A percentile compares a stretch with the other conserved stretches of the same genome.
Conservation (phyloP, 2,888 invertebrate species). For the Megaustenia siamemsis region DNA sequence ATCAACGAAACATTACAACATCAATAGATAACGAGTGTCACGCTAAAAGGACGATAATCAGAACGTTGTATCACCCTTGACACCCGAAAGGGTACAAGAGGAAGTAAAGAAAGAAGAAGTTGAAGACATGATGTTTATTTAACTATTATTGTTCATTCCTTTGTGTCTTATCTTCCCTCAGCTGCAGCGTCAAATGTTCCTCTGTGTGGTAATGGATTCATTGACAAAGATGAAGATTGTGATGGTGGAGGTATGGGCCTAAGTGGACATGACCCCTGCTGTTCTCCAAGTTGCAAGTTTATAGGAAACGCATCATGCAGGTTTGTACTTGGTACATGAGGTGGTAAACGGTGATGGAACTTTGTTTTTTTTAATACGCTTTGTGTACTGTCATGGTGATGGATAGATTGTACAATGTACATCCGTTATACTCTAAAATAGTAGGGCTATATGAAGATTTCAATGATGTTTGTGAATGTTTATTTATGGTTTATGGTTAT, state of each 20-base stretch:
- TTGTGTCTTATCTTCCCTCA: slow-evolving; percentile 45
- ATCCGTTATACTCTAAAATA: too few species aligned
- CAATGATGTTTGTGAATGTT: too few species aligned
- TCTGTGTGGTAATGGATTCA: slow-evolving; percentile 93
- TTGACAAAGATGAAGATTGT: slow-evolving; percentile 97
- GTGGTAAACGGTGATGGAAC: not conserved
- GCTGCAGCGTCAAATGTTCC: slow-evolving; percentile 81
- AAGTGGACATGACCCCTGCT: slow-evolving; percentile 87
- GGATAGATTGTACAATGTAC: too few species aligned
- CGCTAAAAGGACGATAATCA: too few species aligned
- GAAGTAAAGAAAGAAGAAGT: too few species aligned
- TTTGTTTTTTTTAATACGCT: not conserved
- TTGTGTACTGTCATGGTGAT: too few species aligned
- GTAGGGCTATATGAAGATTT: too few species aligned
- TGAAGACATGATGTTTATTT: not conserved
- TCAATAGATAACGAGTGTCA: too few species aligned
- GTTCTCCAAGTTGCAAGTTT: slow-evolving; percentile 94
- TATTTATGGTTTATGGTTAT: too few species aligned
- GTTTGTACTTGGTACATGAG: slow-evolving; percentile 80
- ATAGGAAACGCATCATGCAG: slow-evolving; percentile 93
- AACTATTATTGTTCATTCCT: not conserved
- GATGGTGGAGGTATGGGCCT: slow-evolving; percentile 93
- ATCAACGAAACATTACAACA: too few species aligned
- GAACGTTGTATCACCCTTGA: too few species aligned
- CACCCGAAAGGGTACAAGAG: too few species aligned